Evolutionary conservation across 2,888 invertebrate species (phyloP), one percentile per base, ranked within the genome.

Genomic region (Zonitis immaculata): DNA sequence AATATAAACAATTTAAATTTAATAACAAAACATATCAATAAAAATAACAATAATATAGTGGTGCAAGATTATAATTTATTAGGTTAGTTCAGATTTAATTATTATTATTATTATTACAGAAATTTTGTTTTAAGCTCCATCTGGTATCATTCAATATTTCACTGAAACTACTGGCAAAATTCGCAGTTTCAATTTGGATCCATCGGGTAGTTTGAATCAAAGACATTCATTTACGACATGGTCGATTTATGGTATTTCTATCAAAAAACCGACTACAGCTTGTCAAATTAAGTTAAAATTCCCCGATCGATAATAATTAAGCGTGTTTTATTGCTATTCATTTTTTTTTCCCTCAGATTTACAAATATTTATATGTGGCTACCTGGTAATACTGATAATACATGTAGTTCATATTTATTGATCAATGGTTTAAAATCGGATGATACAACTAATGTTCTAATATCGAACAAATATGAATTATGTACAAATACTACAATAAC

Each of bases 91-190:
- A n/a, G n/a, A n/a, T n/a, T n/a, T n/a, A n/a, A n/a, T n/a, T n/a
- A 7, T 6, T 51, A 28, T 11, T 20, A 27, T 20, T n/a, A 45
- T 39, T 1, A 3, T 3, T 28, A 28, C 14, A 22, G 6, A 16
- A 3, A 42, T 26, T n/a, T 9, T 7, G 6, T 26, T 25, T 42
- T 67, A 44, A 76, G 84, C 87, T 0, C 87, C 87, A 0, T 77
- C 79, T 0, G 87, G 86, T 35, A 86, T 86, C 46, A 76, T 85
- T 14, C 87, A 87, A 62, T 87, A 82, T 74, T 85, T 78, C 67
- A 83, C 83, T 0, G 82, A 82, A 44, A 68, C 78, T 0, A 66
- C 73, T 0, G 86, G 85, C 0, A 66, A 68, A 6, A 78, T 87
- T 55, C 81, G 80, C 54, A 82, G 80, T 0, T 86, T 87, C 60